Percentiles rank a stretch among this genome's conserved stretches.
These are phyloP conservation scores for Percina caprodes DNA, from an alignment of 2,113 vertebrate species.

Conservation along the genomic window DNA sequence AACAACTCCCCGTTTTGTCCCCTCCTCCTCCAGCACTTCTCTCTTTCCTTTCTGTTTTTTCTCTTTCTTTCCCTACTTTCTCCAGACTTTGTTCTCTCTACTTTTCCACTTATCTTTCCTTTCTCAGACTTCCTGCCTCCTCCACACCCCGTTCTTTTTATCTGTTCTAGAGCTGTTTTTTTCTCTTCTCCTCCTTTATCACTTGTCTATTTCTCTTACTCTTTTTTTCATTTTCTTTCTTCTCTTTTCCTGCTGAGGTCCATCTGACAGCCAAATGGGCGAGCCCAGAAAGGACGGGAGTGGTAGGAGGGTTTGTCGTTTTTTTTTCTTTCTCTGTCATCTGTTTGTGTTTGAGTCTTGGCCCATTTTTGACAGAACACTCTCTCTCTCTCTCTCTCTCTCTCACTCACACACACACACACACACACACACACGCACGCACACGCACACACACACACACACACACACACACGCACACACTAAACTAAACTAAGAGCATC, in stretches of 20 bases:
- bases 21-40: neutral
- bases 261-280: conserved; percentile 78
- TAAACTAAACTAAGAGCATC: conserved; percentile 24
- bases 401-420: neutral
- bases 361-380: neutral
- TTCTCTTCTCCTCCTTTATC: neutral
- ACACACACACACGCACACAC: conserved; percentile 20
- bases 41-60: neutral
- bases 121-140: neutral
- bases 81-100: neutral
- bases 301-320: conserved; percentile 29
- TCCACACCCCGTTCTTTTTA: neutral
- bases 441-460: conserved; percentile 21
- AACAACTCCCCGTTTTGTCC: conserved; percentile 18
- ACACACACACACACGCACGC: conserved; percentile 12
- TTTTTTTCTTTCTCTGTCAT: conserved; percentile 53
- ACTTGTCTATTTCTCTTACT: neutral
- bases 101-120: neutral
- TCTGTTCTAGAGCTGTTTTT: neutral
- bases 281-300: conserved; percentile 60
- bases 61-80: neutral
- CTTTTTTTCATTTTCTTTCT: neutral
- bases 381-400: conserved; percentile 4
- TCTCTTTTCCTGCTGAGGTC: conserved; percentile 14
- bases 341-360: conserved; percentile 48